Evolutionary conservation across 1,140 invertebrate genomes (phyloP).

Genomic region (Drosophila kohkoa): DNA sequence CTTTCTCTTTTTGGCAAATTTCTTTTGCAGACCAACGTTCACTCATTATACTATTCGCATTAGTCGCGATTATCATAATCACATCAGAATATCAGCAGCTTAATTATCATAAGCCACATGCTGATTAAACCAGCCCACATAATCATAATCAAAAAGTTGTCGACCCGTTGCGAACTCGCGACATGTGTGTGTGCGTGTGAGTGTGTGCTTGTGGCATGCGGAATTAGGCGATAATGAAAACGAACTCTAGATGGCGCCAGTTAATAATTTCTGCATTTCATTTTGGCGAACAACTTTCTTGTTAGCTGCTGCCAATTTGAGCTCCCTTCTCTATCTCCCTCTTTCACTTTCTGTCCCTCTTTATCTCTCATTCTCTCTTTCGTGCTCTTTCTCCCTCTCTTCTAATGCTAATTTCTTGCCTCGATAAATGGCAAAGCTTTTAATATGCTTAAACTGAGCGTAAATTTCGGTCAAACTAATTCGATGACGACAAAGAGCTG

Average conservation of each 20-base stretch:
- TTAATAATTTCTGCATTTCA: conserved; percentile 56
- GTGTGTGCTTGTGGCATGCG: conserved; percentile 19
- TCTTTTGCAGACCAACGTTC: conserved; percentile 9
- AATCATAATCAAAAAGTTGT: conserved; percentile 59
- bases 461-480: conserved; percentile 62
- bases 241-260: conserved; percentile 42
- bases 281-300: conserved; percentile 28
- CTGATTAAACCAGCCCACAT: conserved; percentile 46
- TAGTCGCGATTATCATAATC: conserved; percentile 37
- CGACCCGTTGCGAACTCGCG: conserved; percentile 32
- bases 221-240: conserved; percentile 30
- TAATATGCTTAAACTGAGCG: conserved; percentile 55
- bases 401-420: conserved; percentile 39
- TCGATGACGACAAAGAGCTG: conserved; percentile 45
- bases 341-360: not conserved
- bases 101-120: conserved; percentile 52
- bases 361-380: not conserved
- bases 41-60: conserved; percentile 15
- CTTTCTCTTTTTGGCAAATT: not conserved
- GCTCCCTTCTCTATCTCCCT: conserved; percentile 5
- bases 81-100: conserved; percentile 35
- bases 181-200: conserved; percentile 6
- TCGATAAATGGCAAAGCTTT: conserved; percentile 52
- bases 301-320: not conserved
- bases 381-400: not conserved